phyloP scores from a whole-genome alignment of 2,888 invertebrate species.

The Linnaemya vulpina region DNA sequence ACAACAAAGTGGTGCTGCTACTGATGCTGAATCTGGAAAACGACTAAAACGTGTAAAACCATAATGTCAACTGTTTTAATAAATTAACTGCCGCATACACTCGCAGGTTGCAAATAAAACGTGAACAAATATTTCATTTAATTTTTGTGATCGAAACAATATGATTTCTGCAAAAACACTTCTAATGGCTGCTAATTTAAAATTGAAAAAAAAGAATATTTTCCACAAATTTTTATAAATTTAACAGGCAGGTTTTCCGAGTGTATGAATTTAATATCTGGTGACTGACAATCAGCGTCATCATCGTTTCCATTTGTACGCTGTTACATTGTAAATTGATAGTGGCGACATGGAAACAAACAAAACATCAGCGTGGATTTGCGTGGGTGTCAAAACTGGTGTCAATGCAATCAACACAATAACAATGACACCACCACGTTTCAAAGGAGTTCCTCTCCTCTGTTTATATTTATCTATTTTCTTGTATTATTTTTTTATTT shows the following conservation, averaged over 20 bases:
- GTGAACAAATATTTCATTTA: slow-evolving; percentile 64
- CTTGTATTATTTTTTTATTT: not conserved
- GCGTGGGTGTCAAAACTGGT: slow-evolving; percentile 72
- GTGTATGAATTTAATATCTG: not conserved
- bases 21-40: not conserved
- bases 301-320: not conserved
- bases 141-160: slow-evolving; percentile 30
- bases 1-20: too few relatives aligned
- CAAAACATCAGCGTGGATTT: slow-evolving; percentile 53
- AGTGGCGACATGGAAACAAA: too few relatives aligned
- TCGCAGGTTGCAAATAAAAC: slow-evolving; percentile 59
- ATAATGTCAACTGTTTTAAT: slow-evolving; percentile 61
- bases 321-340: slow-evolving; percentile 1
- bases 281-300: not conserved
- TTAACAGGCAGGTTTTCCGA: not conserved
- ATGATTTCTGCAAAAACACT: slow-evolving; percentile 12
- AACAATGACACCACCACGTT: slow-evolving; percentile 13
- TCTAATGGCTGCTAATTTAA: not conserved
- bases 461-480: too few relatives aligned
- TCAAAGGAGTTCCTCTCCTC: slow-evolving; percentile 59
- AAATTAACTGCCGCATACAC: slow-evolving; percentile 48
- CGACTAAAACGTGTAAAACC: slow-evolving; percentile 64
- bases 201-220: not conserved
- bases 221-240: not conserved
- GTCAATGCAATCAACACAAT: slow-evolving; percentile 68